Evolutionary conservation across 2,113 vertebrate genomes (phyloP).

Genomic region (Peromyscus polionotus): DNA sequence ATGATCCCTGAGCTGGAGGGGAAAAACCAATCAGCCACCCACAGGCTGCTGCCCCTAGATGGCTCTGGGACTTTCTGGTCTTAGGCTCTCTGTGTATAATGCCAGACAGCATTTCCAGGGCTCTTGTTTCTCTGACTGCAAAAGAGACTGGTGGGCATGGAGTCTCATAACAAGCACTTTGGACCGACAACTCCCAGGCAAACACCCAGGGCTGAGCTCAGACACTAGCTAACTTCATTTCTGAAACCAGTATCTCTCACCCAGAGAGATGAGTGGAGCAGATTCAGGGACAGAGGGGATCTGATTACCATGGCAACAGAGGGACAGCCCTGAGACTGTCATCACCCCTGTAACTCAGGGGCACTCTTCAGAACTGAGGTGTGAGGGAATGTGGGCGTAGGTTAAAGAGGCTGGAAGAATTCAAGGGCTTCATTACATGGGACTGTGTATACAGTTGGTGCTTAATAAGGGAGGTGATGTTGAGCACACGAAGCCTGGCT

Average conservation of each 20-base stretch:
- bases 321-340: not conserved
- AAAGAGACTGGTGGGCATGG: accelerated
- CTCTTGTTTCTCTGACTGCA: not conserved
- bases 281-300: not conserved
- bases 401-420: too few relatives aligned
- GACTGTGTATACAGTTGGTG: not conserved
- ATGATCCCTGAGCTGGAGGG: not conserved
- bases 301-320: not conserved
- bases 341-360: not conserved
- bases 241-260: not conserved
- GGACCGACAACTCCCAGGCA: not conserved
- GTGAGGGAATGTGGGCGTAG: accelerated
- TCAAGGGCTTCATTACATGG: not conserved
- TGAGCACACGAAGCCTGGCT: too few relatives aligned
- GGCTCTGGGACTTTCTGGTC: not conserved
- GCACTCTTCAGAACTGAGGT: not conserved
- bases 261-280: not conserved
- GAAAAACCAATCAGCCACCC: not conserved
- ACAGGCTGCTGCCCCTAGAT: not conserved
- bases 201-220: not conserved
- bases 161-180: not conserved
- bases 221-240: not conserved
- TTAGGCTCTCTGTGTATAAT: not conserved
- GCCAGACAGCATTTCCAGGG: not conserved
- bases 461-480: not conserved